A percentile compares a stretch with the other conserved stretches of the same genome.
phyloP scores from a whole-genome alignment of 37 sponge, comb jelly and placozoan species.

The Diacarnus erythraeanus region DNA sequence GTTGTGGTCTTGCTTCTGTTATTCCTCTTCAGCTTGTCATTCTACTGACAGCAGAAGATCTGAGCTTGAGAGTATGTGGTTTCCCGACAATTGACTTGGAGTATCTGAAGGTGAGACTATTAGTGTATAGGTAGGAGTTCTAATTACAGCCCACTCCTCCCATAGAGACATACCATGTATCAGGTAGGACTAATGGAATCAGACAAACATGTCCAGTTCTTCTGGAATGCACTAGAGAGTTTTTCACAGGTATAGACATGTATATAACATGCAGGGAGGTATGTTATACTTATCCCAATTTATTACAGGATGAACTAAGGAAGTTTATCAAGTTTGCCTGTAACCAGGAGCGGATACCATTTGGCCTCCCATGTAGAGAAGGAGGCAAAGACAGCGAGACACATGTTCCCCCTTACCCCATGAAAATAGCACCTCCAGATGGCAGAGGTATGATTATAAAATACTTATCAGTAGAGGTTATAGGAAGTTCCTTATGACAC shows the following conservation, averaged over 20 bases:
- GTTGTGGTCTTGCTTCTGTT: conserved; percentile 87
- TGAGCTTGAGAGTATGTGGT: conserved; percentile 88
- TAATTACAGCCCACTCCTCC: background rate
- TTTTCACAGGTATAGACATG: conserved; percentile 76
- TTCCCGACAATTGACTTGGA: conserved; percentile 77
- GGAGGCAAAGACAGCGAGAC: conserved; percentile 44
- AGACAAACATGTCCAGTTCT: conserved; percentile 92
- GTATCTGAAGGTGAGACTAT: conserved; percentile 75
- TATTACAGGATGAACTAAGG: conserved; percentile 83
- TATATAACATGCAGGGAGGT: background rate
- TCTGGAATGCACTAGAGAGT: conserved; percentile 90
- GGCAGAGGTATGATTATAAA: conserved; percentile 58
- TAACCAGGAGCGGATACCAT: conserved; percentile 97
- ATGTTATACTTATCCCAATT: background rate
- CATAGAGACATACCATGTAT: conserved; percentile 90
- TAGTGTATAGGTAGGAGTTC: background rate
- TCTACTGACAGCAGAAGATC: conserved; percentile 74
- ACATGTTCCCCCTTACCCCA: conserved; percentile 96
- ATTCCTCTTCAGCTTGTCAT: conserved; percentile 82
- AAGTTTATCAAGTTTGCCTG: conserved; percentile 99
- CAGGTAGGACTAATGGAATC: conserved; percentile 87
- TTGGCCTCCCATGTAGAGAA: conserved; percentile 82
- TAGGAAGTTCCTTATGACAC: background rate
- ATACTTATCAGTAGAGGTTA: background rate
- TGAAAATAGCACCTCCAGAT: conserved; percentile 96